phyloP scores from a whole-genome alignment of 2,113 vertebrate species.

The Balaeniceps rex region DNA sequence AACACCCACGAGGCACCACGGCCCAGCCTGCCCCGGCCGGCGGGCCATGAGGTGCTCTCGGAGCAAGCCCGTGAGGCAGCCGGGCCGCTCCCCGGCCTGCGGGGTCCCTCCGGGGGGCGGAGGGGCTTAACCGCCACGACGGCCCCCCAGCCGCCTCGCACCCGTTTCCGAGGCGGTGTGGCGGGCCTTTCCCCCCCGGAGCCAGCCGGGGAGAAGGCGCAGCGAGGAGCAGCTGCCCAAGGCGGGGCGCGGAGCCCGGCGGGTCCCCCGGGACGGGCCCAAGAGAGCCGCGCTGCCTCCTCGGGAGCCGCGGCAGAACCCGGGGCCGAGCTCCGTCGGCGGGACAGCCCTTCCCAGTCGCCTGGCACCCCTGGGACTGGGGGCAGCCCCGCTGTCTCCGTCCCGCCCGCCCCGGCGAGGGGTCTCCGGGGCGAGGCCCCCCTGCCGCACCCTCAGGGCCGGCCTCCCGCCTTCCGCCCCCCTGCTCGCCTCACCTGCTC shows the following conservation, averaged over 20 bases:
- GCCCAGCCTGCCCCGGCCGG: background rate
- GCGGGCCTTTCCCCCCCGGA: too few species aligned
- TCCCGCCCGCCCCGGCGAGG: background rate
- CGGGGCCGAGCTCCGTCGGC: background rate
- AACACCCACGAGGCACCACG: background rate
- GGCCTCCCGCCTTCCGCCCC: background rate
- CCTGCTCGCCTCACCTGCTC: slow-evolving; percentile 55
- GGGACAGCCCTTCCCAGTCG: background rate
- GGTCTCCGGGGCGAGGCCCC: background rate
- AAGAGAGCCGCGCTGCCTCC: background rate
- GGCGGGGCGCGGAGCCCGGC: background rate
- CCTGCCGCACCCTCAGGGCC: too few species aligned
- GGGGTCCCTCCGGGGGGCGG: background rate
- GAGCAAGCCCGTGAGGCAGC: background rate
- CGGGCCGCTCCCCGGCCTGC: background rate
- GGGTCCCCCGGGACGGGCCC: background rate
- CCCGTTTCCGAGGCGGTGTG: background rate
- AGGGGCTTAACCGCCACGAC: background rate
- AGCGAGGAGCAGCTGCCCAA: too few species aligned
- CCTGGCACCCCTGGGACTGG: background rate
- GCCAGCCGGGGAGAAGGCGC: background rate
- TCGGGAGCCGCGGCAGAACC: background rate
- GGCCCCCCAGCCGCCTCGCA: background rate
- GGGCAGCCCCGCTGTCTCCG: background rate
- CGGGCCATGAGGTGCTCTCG: background rate